Conservation (phyloP, 2,888 invertebrate species). For the Mycogona germanica region DNA sequence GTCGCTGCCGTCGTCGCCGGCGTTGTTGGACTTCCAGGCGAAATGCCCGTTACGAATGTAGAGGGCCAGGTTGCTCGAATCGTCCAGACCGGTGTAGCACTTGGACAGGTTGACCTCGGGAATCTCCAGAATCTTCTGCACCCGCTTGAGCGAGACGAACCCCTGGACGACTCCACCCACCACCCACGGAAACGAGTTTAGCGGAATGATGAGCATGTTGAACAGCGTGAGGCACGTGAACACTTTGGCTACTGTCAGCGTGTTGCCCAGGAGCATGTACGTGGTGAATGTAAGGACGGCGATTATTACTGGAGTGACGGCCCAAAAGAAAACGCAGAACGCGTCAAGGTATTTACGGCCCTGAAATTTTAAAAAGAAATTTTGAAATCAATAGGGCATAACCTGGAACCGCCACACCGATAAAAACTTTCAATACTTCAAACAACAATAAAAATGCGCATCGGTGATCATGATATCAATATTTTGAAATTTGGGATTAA, state of each 20-base stretch:
- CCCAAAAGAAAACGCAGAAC: constrained; percentile 97
- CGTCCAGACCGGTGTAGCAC: constrained; percentile 42
- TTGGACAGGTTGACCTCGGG: constrained; percentile 42
- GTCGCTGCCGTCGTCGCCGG: background rate
- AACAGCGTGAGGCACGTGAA: constrained; percentile 91
- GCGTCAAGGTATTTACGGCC: constrained; percentile 93
- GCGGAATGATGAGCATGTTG: constrained; percentile 87
- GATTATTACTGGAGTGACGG: constrained; percentile 86
- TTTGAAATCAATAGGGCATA: background rate
- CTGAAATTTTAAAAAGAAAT: constrained; percentile 26
- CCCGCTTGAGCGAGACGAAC: constrained; percentile 81
- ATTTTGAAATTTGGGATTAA: too few relatives aligned
- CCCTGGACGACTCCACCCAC: constrained; percentile 92
- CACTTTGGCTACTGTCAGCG: constrained; percentile 71
- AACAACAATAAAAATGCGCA: background rate
- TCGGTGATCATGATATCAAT: background rate
- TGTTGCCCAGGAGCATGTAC: constrained; percentile 61
- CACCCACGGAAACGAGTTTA: constrained; percentile 98
- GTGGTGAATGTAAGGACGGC: constrained; percentile 70
- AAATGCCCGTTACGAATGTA: constrained; percentile 14
- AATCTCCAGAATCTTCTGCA: constrained; percentile 54
- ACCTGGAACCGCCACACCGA: background rate
- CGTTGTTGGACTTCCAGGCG: background rate
- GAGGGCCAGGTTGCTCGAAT: constrained; percentile 10
- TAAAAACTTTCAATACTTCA: too few relatives aligned